Conservation (phyloP, 2,888 invertebrate species). For the Netelia virgata region DNA sequence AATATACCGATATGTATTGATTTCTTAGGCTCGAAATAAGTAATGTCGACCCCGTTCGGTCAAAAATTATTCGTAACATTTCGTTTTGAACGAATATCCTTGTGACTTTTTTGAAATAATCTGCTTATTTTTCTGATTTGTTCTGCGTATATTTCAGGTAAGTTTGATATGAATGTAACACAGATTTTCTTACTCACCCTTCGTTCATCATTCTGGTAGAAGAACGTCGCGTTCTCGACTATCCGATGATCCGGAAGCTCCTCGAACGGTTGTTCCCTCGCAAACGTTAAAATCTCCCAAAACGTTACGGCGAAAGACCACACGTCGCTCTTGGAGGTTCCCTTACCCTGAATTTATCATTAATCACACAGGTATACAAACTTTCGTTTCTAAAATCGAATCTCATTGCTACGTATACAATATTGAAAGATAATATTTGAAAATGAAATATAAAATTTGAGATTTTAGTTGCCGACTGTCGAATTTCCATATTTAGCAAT, state of each 20-base stretch:
- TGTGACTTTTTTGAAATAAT: background rate
- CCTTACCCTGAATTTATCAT: conserved; percentile 89
- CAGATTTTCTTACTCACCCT: conserved; percentile 86
- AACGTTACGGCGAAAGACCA: conserved; percentile 95
- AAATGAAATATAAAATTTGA: too few relatives aligned
- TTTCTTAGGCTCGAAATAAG: background rate
- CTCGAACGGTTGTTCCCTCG: conserved; percentile 93
- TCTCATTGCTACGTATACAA: too few relatives aligned
- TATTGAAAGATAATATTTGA: too few relatives aligned
- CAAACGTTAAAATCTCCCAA: conserved; percentile 95
- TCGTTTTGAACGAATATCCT: background rate
- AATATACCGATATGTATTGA: background rate
- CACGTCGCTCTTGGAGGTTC: conserved; percentile 93
- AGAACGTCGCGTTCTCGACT: conserved; percentile 93
- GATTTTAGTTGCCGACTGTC: background rate
- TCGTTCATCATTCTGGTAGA: conserved; percentile 90
- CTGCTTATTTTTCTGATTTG: background rate
- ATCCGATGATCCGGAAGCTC: conserved; percentile 92
- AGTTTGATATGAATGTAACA: background rate
- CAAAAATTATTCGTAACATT: background rate
- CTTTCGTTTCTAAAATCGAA: too few relatives aligned
- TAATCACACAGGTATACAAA: background rate
- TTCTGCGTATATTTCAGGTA: too few relatives aligned
- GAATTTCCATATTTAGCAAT: background rate
- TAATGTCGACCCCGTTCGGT: background rate